Base-by-base conservation (phyloP, 2,113 vertebrate species). In the Indicator maculatus region DNA sequence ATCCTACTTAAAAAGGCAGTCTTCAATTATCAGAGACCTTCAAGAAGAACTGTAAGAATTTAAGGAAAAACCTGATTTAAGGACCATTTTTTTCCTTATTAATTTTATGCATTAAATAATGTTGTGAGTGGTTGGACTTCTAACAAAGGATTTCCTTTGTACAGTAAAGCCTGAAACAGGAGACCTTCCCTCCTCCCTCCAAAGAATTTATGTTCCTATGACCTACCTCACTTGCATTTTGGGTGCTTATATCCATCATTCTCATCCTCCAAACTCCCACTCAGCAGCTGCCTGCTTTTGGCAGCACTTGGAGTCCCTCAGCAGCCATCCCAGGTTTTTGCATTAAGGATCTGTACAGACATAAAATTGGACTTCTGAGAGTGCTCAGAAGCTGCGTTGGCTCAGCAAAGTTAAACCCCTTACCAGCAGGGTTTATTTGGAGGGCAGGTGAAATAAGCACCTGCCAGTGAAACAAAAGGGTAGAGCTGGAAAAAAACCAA, bases 231-330 rank as follows among this genome's bases (percentile, higher is more conserved):
- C 83, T 87, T 92, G 80, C 66, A 90, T 86, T 93, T 93, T 90
- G 79, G 89, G 66, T 94, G 86, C 83, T 81, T 93, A 26, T 81
- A 90, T 69, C 58, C 33, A 96, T 96, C 76, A 86, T 83, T 92
- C 69, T 81, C 53, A 65, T 95, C 60, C 60, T 91, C 39, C 60
- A 65, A 90, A 95, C 96, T 94, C 96, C 93, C 90, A 96, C 95
- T 96, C 96, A 94, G 76, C 95, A 96, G 90, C 96, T 96, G 96
- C 82, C 92, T 90, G 2, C 41, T 90, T 94, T 96, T 96, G 95
- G 93, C 95, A 92, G 44, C 28, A 60, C 53, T 94, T 58, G 7
- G 24, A 47, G 77, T 93, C 83, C 0, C 0, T 78, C 83, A 76
- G 19, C 28, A 94, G 61, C 38, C 56, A 74, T 88, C 72, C 41